Evolutionary conservation across 2,797 vertebrate genomes (phyloP).

Genomic region (Rhynchonycteris naso): DNA sequence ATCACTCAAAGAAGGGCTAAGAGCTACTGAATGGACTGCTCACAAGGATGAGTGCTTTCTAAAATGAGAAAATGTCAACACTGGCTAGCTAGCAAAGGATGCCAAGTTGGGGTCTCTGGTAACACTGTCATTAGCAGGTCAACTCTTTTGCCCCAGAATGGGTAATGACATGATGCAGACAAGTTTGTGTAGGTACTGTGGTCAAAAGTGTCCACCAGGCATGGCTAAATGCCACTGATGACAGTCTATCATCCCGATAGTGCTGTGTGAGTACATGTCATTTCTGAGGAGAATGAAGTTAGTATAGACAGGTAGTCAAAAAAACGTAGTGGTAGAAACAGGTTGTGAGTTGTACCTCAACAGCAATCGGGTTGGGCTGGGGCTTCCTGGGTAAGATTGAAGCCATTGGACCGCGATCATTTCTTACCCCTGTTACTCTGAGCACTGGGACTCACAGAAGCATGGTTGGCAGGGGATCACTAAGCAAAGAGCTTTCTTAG

Average conservation of each 20-base stretch:
- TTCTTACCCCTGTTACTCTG: not conserved
- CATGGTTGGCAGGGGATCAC: not conserved
- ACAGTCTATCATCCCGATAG: not conserved
- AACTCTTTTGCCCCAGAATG: not conserved
- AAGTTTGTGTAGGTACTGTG: not conserved
- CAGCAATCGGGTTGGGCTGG: not conserved
- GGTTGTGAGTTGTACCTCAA: not conserved
- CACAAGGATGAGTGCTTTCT: not conserved
- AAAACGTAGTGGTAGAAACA: not conserved
- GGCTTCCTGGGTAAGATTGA: not conserved
- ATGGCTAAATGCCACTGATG: not conserved
- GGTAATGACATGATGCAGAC: not conserved
- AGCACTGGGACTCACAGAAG: not conserved
- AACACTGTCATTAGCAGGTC: not conserved
- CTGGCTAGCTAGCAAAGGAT: not conserved
- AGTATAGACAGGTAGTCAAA: not conserved
- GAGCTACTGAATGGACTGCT: not conserved
- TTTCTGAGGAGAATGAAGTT: not conserved
- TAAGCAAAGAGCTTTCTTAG: not conserved
- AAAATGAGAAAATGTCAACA: not conserved
- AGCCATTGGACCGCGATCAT: not conserved
- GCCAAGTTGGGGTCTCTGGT: not conserved
- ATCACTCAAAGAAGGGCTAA: not conserved
- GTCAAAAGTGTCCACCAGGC: not conserved
- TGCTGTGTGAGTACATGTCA: not conserved